Conservation (phyloP, 2,888 invertebrate species). For the Octodonta nipae region DNA sequence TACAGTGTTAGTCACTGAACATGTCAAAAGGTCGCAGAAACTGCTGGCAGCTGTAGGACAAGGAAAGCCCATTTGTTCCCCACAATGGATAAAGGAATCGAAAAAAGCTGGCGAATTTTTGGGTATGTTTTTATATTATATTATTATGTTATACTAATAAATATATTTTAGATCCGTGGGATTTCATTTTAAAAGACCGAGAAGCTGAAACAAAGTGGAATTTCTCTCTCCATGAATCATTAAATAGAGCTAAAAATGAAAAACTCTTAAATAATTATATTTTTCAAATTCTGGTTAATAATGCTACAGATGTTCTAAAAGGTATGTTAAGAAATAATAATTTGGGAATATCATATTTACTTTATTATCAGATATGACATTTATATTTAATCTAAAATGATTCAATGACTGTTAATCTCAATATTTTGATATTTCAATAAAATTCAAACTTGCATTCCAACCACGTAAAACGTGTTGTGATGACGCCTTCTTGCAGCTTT, state of each 20-base stretch:
- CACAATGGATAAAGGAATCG: slow-evolving; percentile 28
- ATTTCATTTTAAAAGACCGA: slow-evolving; percentile 38
- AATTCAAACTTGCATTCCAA: too few species aligned
- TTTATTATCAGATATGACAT: neutral
- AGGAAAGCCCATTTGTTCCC: slow-evolving; percentile 45
- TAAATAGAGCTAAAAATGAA: slow-evolving; percentile 20
- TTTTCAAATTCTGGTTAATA: slow-evolving; percentile 24
- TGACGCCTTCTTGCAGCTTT: too few species aligned
- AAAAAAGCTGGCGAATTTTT: slow-evolving; percentile 27
- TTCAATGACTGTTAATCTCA: too few species aligned
- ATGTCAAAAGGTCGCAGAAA: slow-evolving; percentile 46
- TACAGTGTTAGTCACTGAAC: slow-evolving; percentile 43
- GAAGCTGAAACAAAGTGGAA: slow-evolving; percentile 40
- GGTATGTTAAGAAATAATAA: slow-evolving; percentile 15
- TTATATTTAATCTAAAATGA: too few species aligned
- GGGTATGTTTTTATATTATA: too few species aligned
- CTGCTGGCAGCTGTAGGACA: slow-evolving; percentile 45
- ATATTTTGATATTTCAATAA: too few species aligned
- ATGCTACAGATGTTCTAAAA: slow-evolving; percentile 28
- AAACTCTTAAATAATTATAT: slow-evolving; percentile 24
- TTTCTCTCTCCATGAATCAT: slow-evolving; percentile 33
- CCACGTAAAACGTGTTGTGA: too few species aligned
- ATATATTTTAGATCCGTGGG: slow-evolving; percentile 49
- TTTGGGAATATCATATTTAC: neutral
- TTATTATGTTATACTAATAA: too few species aligned